phyloP scores from a whole-genome alignment of 2,797 vertebrate genomes.

The Sparidentex hasta region DNA sequence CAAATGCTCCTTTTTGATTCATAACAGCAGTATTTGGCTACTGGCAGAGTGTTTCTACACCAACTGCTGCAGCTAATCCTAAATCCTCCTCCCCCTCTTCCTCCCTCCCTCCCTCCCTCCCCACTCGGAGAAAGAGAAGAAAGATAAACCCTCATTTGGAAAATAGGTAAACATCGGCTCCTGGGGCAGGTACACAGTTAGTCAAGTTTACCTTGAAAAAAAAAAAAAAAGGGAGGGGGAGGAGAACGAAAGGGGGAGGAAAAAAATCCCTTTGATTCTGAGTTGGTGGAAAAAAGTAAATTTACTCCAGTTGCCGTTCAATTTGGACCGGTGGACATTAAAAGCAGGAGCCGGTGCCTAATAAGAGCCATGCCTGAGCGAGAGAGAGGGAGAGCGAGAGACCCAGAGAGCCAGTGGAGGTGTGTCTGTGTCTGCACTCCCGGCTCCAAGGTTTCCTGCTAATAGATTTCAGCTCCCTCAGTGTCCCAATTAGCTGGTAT shows the following conservation, averaged over 20 bases:
- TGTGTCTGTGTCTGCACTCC: slow-evolving; percentile 78
- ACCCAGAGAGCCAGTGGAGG: slow-evolving; percentile 68
- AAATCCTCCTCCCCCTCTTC: slow-evolving; percentile 6
- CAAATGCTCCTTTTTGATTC: slow-evolving; percentile 43
- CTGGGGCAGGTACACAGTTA: slow-evolving; percentile 71
- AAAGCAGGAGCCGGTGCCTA: slow-evolving; percentile 85
- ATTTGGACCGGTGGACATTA: slow-evolving; percentile 86
- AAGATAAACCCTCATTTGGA: slow-evolving; percentile 66
- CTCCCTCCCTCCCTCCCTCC: background rate
- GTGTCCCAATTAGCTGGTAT: slow-evolving; percentile 84
- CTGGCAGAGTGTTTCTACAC: slow-evolving; percentile 1
- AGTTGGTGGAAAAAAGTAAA: slow-evolving; percentile 82
- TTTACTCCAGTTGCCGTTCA: slow-evolving; percentile 85
- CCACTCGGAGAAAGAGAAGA: slow-evolving; percentile 22
- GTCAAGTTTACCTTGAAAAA: slow-evolving; percentile 63
- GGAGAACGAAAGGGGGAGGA: slow-evolving; percentile 23
- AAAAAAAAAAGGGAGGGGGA: background rate
- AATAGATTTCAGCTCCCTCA: slow-evolving; percentile 87
- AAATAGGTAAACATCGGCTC: slow-evolving; percentile 77
- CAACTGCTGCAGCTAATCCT: slow-evolving; percentile 21
- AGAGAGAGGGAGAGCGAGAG: slow-evolving; percentile 45
- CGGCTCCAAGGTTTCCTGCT: slow-evolving; percentile 79
- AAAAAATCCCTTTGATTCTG: slow-evolving; percentile 84
- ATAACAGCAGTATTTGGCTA: slow-evolving; percentile 40
- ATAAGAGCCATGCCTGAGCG: slow-evolving; percentile 86